Evolutionary conservation across 1,140 invertebrate species (phyloP).

Genomic region (Aphaenogaster floridana): DNA sequence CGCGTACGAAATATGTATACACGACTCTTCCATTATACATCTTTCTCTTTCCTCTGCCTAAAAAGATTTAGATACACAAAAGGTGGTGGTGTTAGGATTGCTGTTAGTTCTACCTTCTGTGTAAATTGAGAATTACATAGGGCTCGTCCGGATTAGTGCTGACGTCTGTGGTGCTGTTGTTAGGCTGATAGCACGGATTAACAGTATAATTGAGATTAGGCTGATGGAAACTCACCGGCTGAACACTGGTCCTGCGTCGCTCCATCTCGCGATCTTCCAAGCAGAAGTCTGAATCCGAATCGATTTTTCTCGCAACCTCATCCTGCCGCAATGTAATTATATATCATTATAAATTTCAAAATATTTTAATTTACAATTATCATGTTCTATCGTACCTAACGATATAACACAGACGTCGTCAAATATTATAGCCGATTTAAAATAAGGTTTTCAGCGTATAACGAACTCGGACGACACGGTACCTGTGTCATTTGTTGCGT

Average conservation of each 20-base stretch:
- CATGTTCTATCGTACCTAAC: neutral
- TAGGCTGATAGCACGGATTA: conserved; percentile 86
- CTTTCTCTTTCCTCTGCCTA: neutral
- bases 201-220: conserved; percentile 86
- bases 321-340: conserved; percentile 86
- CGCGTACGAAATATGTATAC: conserved; percentile 41
- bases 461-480: conserved; percentile 31
- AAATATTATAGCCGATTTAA: conserved; percentile 9
- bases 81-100: conserved; percentile 23
- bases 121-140: conserved; percentile 86
- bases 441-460: conserved; percentile 28
- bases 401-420: neutral
- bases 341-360: neutral
- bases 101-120: conserved; percentile 82
- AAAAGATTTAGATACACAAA: conserved; percentile 38
- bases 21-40: neutral
- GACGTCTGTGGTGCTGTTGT: conserved; percentile 80
- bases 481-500: conserved; percentile 97
- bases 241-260: conserved; percentile 82
- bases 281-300: conserved; percentile 96
- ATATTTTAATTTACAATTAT: neutral
- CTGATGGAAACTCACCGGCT: conserved; percentile 87
- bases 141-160: conserved; percentile 84
- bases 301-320: conserved; percentile 89
- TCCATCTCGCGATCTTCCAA: conserved; percentile 90